phyloP scores from a whole-genome alignment of 2,797 vertebrate species.

The Pteronotus mesoamericanus region DNA sequence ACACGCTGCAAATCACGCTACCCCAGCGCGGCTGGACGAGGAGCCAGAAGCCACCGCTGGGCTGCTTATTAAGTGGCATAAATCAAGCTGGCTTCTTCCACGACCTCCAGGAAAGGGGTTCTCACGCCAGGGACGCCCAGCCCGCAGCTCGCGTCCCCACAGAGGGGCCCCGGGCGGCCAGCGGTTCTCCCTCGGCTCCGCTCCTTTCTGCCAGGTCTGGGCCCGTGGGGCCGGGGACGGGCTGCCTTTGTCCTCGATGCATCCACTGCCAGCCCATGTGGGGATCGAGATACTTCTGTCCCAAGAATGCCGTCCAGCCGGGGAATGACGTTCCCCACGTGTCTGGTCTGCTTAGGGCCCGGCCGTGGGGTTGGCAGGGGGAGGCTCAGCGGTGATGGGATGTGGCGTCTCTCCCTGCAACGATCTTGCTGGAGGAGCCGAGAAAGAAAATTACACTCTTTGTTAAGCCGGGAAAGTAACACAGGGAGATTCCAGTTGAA shows the following conservation, averaged over 20 bases:
- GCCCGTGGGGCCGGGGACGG: neutral
- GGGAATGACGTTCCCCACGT: neutral
- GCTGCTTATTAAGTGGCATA: neutral
- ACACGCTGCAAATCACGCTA: neutral
- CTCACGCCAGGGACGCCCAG: accelerated
- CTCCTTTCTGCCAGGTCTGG: neutral
- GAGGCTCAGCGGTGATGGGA: neutral
- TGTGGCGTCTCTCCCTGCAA: neutral
- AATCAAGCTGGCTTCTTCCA: neutral
- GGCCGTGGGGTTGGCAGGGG: neutral
- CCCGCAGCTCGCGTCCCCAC: neutral
- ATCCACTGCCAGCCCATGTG: accelerated
- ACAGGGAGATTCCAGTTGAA: neutral
- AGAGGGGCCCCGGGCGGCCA: neutral
- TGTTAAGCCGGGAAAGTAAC: neutral
- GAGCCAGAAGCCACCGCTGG: neutral
- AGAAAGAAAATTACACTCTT: neutral
- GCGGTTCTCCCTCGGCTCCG: neutral
- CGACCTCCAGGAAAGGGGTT: neutral
- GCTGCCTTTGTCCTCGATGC: accelerated
- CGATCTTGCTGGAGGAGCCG: neutral
- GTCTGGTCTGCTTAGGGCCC: neutral
- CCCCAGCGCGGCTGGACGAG: neutral
- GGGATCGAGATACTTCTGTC: neutral
- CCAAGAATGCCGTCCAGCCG: neutral